These are phyloP conservation scores for Apodemia mormo DNA, from an alignment of 2,888 invertebrate genomes.

Conservation along the genomic window DNA sequence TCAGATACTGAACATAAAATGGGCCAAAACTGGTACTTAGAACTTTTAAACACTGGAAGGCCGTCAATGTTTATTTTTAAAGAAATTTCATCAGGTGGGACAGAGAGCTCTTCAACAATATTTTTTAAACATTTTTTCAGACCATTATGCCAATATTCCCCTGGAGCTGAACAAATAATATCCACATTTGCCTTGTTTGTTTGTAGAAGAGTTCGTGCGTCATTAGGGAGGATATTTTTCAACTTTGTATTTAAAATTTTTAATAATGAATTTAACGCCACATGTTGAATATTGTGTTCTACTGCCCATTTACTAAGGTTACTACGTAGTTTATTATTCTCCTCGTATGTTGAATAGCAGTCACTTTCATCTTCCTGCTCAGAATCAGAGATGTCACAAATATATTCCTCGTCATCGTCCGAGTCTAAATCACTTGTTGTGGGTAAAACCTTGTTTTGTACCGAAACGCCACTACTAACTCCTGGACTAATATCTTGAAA, in stretches of 20 bases:
- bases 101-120: constrained; percentile 20
- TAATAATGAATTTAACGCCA: constrained; percentile 25
- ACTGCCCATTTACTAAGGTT: constrained; percentile 28
- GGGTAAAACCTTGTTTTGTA: no score
- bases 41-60: constrained; percentile 34
- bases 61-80: constrained; percentile 33
- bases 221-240: constrained; percentile 19
- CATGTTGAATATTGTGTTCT: constrained; percentile 31
- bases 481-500: no score
- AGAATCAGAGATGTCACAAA: no score
- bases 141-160: constrained; percentile 31
- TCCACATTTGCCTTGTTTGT: constrained; percentile 24
- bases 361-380: no score
- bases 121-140: constrained; percentile 26
- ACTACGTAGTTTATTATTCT: constrained; percentile 3
- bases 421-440: no score
- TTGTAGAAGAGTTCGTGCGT: constrained; percentile 31
- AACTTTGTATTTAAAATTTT: constrained; percentile 25
- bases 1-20: constrained; percentile 32
- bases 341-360: constrained; percentile 8
- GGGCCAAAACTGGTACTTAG: constrained; percentile 35
- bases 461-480: no score
- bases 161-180: constrained; percentile 24
- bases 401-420: no score
- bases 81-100: no score